Evolutionary conservation across 30 jellyfish, hydroid and myxozoan species (phyloP), one percentile per base, ranked within the genome.

Genomic region (Hydractinia symbiolongicarpus): DNA sequence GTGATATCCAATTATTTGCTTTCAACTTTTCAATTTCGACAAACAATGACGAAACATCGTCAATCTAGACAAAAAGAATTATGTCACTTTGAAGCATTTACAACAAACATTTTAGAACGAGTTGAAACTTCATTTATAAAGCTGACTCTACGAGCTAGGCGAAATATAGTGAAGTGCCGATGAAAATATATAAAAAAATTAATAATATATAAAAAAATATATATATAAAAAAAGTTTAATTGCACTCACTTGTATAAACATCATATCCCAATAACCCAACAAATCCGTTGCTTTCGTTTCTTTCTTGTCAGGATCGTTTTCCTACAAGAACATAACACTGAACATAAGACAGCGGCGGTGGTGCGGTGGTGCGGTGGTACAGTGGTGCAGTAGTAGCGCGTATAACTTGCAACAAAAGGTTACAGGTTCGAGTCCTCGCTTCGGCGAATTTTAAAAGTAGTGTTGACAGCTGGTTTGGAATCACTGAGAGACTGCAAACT

Each of bases 231-330:
- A 13, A 16, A 58, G 19, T 58, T 58, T 16, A 0, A 11, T 16
- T 58, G 15, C 17, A 13, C 73, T 56, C 58, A 90, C 97, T 92
- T 86, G 98, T 50, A 91, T 82, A 5, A 87, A 73, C 72, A 91
- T 91, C 96, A 91, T 82, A 54, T 91, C 98, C 98, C 98, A 91
- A 66, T 86, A 91, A 21, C 98, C 98, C 83, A 83, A 94, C 5
- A 91, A 86, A 77, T 91, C 98, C 40, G 96, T 76, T 21, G 98
- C 83, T 92, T 81, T 91, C 8, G 96, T 93, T 60, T 91, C 91
- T 66, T 91, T 86, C 77, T 91, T 86, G 76, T 93, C 96, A 49
- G 95, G 87, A 13, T 89, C 61, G 10, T 86, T 52, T 79, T 85
- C 97, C 97, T 90, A 55, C 7, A 44, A 83, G 4, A 82, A 56